phyloP scores from a whole-genome alignment of 2,797 vertebrate genomes.

The Melanogrammus aeglefinus region DNA sequence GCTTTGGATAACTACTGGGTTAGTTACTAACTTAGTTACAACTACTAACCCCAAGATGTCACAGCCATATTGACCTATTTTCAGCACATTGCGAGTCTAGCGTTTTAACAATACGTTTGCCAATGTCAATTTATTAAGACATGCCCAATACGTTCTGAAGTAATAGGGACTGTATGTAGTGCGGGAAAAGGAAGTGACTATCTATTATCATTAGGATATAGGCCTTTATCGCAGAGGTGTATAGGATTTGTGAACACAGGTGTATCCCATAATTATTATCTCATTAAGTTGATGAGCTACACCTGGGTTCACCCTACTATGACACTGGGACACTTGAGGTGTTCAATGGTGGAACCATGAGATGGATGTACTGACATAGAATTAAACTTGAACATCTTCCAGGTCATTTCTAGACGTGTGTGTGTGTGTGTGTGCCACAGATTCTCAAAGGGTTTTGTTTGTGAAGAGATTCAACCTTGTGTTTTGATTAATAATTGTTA shows the following conservation, averaged over 20 bases:
- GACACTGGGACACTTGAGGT: slow-evolving; percentile 11
- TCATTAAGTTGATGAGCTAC: background rate
- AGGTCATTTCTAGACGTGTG: slow-evolving; percentile 12
- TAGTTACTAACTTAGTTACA: background rate
- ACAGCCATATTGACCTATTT: slow-evolving; percentile 12
- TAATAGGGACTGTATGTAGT: background rate
- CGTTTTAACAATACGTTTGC: slow-evolving; percentile 12
- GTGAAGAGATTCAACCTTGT: slow-evolving; percentile 25
- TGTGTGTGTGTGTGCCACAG: slow-evolving; percentile 13
- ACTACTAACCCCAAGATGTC: slow-evolving; percentile 7
- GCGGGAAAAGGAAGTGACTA: slow-evolving; percentile 10
- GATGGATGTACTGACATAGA: background rate
- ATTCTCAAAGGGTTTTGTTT: slow-evolving; percentile 20
- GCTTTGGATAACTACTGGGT: slow-evolving; percentile 3
- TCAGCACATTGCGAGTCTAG: slow-evolving; percentile 13
- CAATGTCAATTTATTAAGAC: background rate
- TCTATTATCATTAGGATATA: slow-evolving; percentile 15
- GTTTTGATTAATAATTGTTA: slow-evolving; percentile 23
- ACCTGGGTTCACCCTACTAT: background rate
- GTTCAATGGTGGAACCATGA: slow-evolving; percentile 12
- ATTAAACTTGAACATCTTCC: slow-evolving; percentile 17
- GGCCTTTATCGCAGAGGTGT: too few species aligned
- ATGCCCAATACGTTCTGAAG: too few species aligned
- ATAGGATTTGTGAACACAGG: too few species aligned
- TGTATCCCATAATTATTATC: too few species aligned